These are phyloP conservation scores for Magallana nippona DNA, from an alignment of 2,888 invertebrate genomes.

Conservation along the genomic window DNA sequence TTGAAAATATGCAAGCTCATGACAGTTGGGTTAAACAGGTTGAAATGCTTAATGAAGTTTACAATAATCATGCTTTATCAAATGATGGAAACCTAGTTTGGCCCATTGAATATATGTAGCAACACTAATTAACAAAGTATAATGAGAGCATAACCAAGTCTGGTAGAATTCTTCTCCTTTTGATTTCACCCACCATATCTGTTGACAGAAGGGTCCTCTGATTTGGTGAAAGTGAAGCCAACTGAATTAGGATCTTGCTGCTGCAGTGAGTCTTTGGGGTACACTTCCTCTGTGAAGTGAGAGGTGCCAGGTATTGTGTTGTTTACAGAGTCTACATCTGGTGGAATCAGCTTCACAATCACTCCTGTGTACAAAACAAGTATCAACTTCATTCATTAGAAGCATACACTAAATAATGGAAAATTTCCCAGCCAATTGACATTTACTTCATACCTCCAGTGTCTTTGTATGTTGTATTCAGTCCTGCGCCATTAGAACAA, in stretches of 20 bases:
- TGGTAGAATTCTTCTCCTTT: neutral
- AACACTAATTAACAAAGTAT: too few relatives aligned
- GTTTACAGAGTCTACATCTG: slow-evolving; percentile 54
- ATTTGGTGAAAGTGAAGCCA: slow-evolving; percentile 54
- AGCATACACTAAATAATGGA: too few relatives aligned
- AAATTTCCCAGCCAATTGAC: neutral
- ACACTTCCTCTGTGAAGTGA: slow-evolving; percentile 52
- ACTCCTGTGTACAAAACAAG: slow-evolving; percentile 54
- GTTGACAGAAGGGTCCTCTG: slow-evolving; percentile 53
- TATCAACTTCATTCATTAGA: too few relatives aligned
- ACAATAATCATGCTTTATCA: too few relatives aligned
- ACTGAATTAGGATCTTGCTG: slow-evolving; percentile 52
- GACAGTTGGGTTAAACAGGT: too few relatives aligned
- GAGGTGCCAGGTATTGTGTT: slow-evolving; percentile 56
- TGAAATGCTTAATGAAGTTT: too few relatives aligned
- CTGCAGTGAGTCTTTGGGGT: slow-evolving; percentile 55
- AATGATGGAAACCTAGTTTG: too few relatives aligned
- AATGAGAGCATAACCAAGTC: neutral
- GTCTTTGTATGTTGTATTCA: slow-evolving; percentile 53
- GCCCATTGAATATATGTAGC: too few relatives aligned
- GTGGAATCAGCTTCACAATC: slow-evolving; percentile 56
- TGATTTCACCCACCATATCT: slow-evolving; percentile 54
- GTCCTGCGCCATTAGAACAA: slow-evolving; percentile 61
- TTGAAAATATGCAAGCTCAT: too few relatives aligned
- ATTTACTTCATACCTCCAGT: slow-evolving; percentile 47